Conservation (phyloP, 2,797 vertebrate genomes). For the Gymnopithys bicolor region DNA sequence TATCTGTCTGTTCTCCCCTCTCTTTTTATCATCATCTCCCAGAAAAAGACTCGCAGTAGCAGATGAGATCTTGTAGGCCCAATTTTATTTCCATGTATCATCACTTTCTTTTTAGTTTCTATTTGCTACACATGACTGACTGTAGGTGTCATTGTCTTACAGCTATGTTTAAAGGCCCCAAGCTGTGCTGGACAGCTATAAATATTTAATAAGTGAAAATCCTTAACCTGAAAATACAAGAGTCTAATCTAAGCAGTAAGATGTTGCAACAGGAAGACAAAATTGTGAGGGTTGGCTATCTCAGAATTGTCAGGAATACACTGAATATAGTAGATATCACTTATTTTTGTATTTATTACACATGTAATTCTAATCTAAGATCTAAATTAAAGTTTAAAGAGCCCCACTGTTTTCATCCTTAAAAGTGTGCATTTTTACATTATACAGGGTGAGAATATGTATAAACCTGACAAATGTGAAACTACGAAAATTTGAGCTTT, state of each 20-base stretch:
- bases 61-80: background rate
- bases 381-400: background rate
- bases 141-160: background rate
- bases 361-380: background rate
- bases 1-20: rapidly evolving
- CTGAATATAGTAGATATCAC: background rate
- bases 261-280: background rate
- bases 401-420: background rate
- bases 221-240: background rate
- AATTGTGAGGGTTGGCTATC: background rate
- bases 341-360: background rate
- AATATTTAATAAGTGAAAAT: background rate
- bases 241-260: background rate
- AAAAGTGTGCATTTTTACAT: background rate
- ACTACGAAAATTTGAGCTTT: background rate
- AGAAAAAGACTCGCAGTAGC: background rate
- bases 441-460: background rate
- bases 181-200: background rate
- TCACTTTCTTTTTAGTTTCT: background rate
- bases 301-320: background rate
- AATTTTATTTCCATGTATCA: background rate
- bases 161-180: background rate
- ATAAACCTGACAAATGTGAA: background rate
- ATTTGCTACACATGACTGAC: background rate
- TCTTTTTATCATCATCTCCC: background rate